Base-by-base conservation (phyloP, 2,113 vertebrate genomes). In the Rhinopomastus cyanomelas region DNA sequence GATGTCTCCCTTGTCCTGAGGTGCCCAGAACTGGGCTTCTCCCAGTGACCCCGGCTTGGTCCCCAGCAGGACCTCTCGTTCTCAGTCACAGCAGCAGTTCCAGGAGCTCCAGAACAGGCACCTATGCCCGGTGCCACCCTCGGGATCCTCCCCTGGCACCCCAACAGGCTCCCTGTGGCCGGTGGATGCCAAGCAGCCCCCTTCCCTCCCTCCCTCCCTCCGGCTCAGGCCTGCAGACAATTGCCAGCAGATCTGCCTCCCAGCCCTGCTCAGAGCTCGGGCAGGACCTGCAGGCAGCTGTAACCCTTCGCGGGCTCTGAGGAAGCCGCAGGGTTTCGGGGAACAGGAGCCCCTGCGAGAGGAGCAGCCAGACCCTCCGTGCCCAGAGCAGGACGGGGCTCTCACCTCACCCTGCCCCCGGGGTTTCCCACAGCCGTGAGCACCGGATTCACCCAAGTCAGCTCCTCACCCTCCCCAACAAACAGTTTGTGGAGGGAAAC, bases 151-250 rank as follows among this genome's bases (percentile, higher is more conserved):
- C 60, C n/a, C 52, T 87, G 88, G 82, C 65, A 87, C 85, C 88
- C 64, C 37, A 83, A 68, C 25, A n/a, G 26, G 48, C 77, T 21
- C 60, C 94, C 71, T 51, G 77, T 88, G 94, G 81, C 34, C 6
- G 48, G 60, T 8, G 66, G 82, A 86, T 89, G 85, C 91, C 89
- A 71, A 74, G 67, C 52, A 93, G 46, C 85, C 82, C 87, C 89
- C 92, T n/a, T n/a, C n/a, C n/a, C 89, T 91, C 92, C 93, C 88
- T 91, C 93, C 90, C 89, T 91, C 92, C 93, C 88, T 91, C 93
- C 90, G 0, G 66, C 94, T 75, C 92, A 89, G 85, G 84, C 78
- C 94, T 94, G 87, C 91, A 91, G 80, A 89, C 92, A 83, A 94
- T 95, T 88, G 91, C 87, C 81, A 72, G 39, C 89, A 89, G 64